Base-by-base conservation (phyloP, 2,113 vertebrate species). In the Nothocercus nigrocapillus region DNA sequence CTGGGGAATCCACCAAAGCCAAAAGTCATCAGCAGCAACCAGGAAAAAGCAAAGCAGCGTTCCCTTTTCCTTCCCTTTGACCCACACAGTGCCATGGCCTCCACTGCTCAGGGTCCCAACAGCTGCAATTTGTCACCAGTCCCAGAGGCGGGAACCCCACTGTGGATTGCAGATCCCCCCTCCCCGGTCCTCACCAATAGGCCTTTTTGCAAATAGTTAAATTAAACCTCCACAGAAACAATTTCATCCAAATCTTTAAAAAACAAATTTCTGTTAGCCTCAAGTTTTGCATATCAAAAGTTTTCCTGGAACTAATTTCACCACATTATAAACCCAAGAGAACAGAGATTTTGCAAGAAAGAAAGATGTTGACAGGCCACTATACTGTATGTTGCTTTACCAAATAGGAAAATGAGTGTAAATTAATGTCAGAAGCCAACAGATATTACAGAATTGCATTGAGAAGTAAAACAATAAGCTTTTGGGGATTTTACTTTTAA, bases 401-500 rank as follows among this genome's bases (percentile, higher is more conserved):
- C 69, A 95, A 94, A 86, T 79, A 91, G 64, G 85, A 96, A 96
- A 96, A 94, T 63, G 73, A 95, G 76, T 82, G 78, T 61, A 93
- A 95, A 97, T 96, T 83, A 90, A 95, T 89, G 94, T 87, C 88
- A 82, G 94, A 94, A 97, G 92, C 84, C 86, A 96, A 79, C 20
- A 93, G 92, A 96, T 93, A 93, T 16, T 70, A 95, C 73, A 88
- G 88, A 96, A 94, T 10, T 91, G 58, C 79, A 94, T 73, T 85
- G 66, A 85, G 45, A 72, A 75, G 34, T 84, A 91, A 97, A 96
- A 96, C 90, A 97, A 91, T 94, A 92, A 94, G 74, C 88, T 96
- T 96, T 80, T 18, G 13, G 85, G 92, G 96, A 95, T 95, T 97
- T 96, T 88, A 93, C 94, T 94, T 96, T 95, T 88, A 94, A 95